Evolutionary conservation across 2,113 vertebrate genomes (phyloP), one percentile per base, ranked within the genome.

Genomic region (Epinephelus fuscoguttatus): DNA sequence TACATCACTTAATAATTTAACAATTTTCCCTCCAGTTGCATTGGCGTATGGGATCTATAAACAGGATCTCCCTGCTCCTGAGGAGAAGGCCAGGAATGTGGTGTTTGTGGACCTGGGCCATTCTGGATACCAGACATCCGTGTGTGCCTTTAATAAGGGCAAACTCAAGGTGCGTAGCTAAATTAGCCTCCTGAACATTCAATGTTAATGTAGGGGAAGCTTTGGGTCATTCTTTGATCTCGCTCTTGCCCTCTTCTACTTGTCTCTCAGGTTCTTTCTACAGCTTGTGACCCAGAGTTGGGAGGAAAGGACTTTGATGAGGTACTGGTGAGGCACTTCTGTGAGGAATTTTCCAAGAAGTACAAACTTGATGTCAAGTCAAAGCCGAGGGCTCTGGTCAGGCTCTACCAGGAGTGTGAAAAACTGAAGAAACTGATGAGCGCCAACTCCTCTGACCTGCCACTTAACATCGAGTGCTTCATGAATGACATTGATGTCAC

Each of bases 11-110:
- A 80, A 60, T 77, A 40, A 59, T 71, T 27, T 1, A 56, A 30
- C 12, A 6, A 11, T 56, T 61, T 74, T 59, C 13, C 21, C 45
- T 81, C 0, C 88, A 99, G 98, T 99, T 95, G 97, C 98, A 57
- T 95, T 99, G 88, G 98, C 98, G 0, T 99, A 99, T 79, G 98
- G 98, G 56, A 99, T 99, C 90, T 99, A 99, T 92, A 99, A 99
- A 91, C 98, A 98, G 95, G 98, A 99, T 92, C 97, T 99, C 73
- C 98, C 98, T 87, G 86, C 96, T 71, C 95, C 96, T 0, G 98
- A 99, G 90, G 98, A 99, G 88, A 99, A 99, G 87, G 96, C 98
- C 89, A 96, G 98, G 94, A 98, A 95, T 50, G 98, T 99, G 90
- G 98, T 98, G 82, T 99, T 99, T 94, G 96, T 99, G 93, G 98